Evolutionary conservation across 2,797 vertebrate species (phyloP).

Genomic region (Poeciliopsis turneri): DNA sequence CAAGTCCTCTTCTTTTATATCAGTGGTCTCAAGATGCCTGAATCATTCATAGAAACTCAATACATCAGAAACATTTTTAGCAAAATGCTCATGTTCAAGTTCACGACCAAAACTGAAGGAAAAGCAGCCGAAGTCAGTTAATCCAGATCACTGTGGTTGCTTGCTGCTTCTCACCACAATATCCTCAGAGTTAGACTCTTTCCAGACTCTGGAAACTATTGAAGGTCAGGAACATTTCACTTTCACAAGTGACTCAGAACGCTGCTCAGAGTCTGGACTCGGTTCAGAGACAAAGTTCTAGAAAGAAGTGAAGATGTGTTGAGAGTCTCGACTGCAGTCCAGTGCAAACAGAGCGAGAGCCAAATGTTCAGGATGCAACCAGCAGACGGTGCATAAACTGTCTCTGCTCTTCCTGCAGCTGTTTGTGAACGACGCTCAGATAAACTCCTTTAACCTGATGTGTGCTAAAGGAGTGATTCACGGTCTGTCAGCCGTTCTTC

Average conservation of each 20-base stretch:
- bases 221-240: neutral
- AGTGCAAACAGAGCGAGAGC: neutral
- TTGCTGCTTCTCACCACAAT: neutral
- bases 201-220: neutral
- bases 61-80: neutral
- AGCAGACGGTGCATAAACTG: neutral
- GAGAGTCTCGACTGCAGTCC: neutral
- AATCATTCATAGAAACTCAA: neutral
- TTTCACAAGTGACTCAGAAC: neutral
- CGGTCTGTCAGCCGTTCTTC: constrained; percentile 84
- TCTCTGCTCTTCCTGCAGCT: constrained; percentile 75
- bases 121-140: neutral
- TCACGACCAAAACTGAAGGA: neutral
- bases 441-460: constrained; percentile 85
- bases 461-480: constrained; percentile 91
- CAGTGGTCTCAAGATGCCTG: too few relatives aligned
- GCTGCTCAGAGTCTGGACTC: neutral
- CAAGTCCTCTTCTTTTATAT: neutral
- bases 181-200: neutral
- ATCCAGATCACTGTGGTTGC: neutral
- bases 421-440: constrained; percentile 85
- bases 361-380: neutral
- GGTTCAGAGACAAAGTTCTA: neutral
- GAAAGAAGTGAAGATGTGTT: neutral
- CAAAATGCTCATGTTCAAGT: neutral